Evolutionary conservation across 2,113 vertebrate genomes (phyloP).

Genomic region (Murina feae): DNA sequence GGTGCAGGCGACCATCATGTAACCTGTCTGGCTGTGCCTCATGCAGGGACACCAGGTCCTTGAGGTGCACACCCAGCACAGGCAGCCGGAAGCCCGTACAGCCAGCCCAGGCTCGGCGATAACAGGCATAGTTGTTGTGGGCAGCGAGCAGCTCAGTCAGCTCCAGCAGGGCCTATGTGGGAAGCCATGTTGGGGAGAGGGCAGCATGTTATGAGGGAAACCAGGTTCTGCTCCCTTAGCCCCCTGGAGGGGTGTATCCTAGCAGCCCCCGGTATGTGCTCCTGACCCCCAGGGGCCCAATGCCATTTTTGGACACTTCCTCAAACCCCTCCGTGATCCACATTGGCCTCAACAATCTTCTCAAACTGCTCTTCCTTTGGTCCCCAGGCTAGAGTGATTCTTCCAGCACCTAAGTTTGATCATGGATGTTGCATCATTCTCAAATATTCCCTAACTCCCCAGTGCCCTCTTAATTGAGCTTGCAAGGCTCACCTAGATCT

Average conservation of each 20-base stretch:
- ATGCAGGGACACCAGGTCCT: slow-evolving; percentile 91
- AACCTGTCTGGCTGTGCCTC: slow-evolving; percentile 88
- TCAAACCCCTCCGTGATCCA: background rate
- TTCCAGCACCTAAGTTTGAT: background rate
- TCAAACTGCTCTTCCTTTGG: background rate
- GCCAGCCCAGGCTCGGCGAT: slow-evolving; percentile 86
- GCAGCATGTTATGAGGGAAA: too few species aligned
- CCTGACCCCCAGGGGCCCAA: background rate
- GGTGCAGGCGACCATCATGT: slow-evolving; percentile 88
- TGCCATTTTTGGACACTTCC: background rate
- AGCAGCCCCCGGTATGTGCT: background rate
- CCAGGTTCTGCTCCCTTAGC: background rate
- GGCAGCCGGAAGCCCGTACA: slow-evolving; percentile 90
- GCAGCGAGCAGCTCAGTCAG: slow-evolving; percentile 91
- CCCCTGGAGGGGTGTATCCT: background rate
- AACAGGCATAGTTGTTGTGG: slow-evolving; percentile 89
- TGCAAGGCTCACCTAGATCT: background rate
- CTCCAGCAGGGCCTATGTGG: slow-evolving; percentile 86
- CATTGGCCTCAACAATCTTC: background rate
- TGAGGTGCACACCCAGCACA: slow-evolving; percentile 92
- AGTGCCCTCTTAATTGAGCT: background rate
- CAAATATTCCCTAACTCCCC: background rate
- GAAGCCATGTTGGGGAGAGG: background rate
- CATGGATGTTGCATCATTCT: background rate
- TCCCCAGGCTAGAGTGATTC: background rate